These are phyloP conservation scores for Nesogale talazaci DNA, from an alignment of 2,113 vertebrate genomes.

Conservation along the genomic window DNA sequence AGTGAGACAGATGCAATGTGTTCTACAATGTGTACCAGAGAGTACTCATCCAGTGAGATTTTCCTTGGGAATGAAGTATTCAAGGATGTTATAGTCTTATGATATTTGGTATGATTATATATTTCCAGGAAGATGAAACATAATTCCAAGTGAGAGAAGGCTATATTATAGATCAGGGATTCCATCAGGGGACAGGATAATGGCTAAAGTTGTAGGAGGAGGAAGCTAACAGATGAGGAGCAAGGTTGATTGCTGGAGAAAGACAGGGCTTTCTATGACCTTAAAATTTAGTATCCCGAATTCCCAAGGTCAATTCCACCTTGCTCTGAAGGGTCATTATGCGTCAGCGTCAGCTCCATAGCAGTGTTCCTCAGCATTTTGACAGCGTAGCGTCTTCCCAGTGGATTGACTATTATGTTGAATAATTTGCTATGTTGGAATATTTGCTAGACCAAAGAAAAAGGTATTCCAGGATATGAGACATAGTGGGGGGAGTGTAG, in stretches of 20 bases:
- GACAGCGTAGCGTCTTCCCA: no score
- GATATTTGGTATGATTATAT: background rate
- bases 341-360: no score
- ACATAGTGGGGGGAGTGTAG: background rate
- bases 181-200: background rate
- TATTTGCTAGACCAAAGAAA: background rate
- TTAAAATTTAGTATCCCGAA: no score
- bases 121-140: background rate
- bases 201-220: background rate
- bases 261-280: no score
- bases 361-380: no score
- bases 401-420: background rate
- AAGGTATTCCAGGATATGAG: background rate
- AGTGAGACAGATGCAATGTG: background rate
- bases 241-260: no score
- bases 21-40: background rate
- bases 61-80: conserved; percentile 12
- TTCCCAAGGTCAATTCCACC: no score
- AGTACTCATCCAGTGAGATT: background rate
- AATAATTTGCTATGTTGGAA: background rate
- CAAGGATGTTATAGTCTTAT: background rate
- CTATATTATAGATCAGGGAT: background rate
- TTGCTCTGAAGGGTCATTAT: no score
- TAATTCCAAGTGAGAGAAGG: background rate
- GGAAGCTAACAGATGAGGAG: background rate